Evolutionary conservation across 1,140 invertebrate genomes (phyloP).

Genomic region (Harpegnathos saltator): DNA sequence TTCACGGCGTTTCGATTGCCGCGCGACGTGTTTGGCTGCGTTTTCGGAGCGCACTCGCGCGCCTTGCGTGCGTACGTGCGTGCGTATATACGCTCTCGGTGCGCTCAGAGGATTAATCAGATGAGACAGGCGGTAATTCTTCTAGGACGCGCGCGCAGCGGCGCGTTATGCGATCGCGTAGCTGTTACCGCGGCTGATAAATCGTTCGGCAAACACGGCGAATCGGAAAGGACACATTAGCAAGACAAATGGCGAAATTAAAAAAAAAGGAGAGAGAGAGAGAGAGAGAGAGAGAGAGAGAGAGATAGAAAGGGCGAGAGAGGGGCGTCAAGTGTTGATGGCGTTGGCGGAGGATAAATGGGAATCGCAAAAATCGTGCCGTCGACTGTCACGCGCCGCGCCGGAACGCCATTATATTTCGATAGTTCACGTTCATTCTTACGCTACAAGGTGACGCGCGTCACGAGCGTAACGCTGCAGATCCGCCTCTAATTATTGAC

Average conservation of each 20-base stretch:
- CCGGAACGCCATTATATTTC: slow-evolving; percentile 21
- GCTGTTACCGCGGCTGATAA: slow-evolving; percentile 38
- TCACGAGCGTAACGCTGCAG: not conserved
- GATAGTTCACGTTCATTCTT: slow-evolving; percentile 8
- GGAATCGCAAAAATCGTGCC: slow-evolving; percentile 40
- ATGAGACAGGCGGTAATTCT: slow-evolving; percentile 60
- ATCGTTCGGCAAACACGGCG: slow-evolving; percentile 57
- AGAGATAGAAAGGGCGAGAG: too few relatives aligned
- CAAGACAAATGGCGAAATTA: slow-evolving; percentile 41
- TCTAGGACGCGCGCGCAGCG: slow-evolving; percentile 46
- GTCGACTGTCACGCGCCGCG: not conserved
- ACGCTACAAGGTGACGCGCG: not conserved
- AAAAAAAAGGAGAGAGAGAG: slow-evolving; percentile 34
- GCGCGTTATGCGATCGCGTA: slow-evolving; percentile 39
- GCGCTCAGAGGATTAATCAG: slow-evolving; percentile 66
- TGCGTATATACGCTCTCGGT: not conserved
- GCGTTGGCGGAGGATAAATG: slow-evolving; percentile 39
- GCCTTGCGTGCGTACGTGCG: too few relatives aligned
- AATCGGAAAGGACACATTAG: slow-evolving; percentile 52
- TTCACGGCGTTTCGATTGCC: slow-evolving; percentile 31
- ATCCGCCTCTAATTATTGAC: slow-evolving; percentile 17
- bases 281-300: too few relatives aligned
- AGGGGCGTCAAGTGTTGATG: slow-evolving; percentile 56
- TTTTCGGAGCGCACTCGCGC: not conserved
- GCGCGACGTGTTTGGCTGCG: slow-evolving; percentile 30